These are phyloP conservation scores for Pseudachorutes palmiensis DNA, from an alignment of 1,140 invertebrate genomes.

Conservation along the genomic window DNA sequence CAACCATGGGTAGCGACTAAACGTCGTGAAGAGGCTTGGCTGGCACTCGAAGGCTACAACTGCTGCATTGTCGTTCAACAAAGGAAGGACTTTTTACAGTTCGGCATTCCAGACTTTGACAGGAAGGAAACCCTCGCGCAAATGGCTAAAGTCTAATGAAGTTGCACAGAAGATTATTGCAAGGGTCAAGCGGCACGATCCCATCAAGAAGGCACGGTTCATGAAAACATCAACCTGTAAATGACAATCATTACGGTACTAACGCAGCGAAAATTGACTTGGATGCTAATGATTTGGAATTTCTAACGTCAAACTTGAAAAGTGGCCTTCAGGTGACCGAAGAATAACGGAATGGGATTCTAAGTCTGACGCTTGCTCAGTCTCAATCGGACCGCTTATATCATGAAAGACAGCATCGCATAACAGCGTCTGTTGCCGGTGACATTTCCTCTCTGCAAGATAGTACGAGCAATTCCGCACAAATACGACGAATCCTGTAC, in stretches of 20 bases:
- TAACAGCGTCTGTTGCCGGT: background rate
- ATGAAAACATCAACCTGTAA: background rate
- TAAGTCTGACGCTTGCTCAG: background rate
- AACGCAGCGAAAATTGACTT: background rate
- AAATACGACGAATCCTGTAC: background rate
- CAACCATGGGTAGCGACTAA: conserved; percentile 15
- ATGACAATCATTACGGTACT: background rate
- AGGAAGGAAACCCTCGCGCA: background rate
- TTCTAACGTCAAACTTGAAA: background rate
- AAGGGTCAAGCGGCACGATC: background rate
- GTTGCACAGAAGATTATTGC: background rate
- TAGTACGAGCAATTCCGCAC: background rate
- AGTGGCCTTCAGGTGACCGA: background rate
- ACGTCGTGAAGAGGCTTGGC: background rate
- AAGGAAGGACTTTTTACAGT: background rate
- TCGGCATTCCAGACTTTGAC: background rate
- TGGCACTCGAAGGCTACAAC: background rate
- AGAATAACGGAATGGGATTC: background rate
- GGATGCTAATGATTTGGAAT: background rate
- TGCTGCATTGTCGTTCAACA: background rate
- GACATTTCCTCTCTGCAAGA: background rate
- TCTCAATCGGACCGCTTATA: background rate
- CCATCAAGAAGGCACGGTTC: background rate
- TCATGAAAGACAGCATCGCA: conserved; percentile 21
- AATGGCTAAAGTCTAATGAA: background rate